Percentiles rank a stretch among this genome's conserved stretches.
These are phyloP conservation scores for Sphaerophoria taeniata DNA, from an alignment of 2,888 invertebrate genomes.

Conservation along the genomic window DNA sequence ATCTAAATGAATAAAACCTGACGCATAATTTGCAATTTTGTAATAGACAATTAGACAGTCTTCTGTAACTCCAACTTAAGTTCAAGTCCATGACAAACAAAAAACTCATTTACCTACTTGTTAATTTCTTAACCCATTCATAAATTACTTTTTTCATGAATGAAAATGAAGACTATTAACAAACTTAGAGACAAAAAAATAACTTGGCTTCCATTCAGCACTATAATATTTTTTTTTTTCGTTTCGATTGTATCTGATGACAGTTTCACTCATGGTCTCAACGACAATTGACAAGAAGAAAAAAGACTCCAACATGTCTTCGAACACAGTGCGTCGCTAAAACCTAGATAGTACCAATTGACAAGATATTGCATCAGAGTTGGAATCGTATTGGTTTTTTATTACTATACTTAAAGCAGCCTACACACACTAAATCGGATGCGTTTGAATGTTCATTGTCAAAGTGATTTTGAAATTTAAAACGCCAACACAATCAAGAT, in stretches of 20 bases:
- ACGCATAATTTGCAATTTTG: too few relatives aligned
- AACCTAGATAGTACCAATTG: not conserved
- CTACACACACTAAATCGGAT: slow-evolving; percentile 59
- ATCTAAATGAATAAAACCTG: too few relatives aligned
- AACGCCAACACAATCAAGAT: slow-evolving; percentile 55
- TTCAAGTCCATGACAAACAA: not conserved
- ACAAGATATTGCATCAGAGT: slow-evolving; percentile 55
- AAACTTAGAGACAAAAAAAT: slow-evolving; percentile 1
- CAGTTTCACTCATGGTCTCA: slow-evolving; percentile 64
- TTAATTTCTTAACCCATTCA: slow-evolving; percentile 31
- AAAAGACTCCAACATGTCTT: slow-evolving; percentile 21
- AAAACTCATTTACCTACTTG: not conserved
- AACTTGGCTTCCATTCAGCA: slow-evolving; percentile 6
- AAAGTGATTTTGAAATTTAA: slow-evolving; percentile 58
- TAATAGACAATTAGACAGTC: too few relatives aligned
- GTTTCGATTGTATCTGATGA: slow-evolving; percentile 51
- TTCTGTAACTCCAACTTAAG: too few relatives aligned
- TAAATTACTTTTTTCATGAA: slow-evolving; percentile 53
- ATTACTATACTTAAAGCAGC: slow-evolving; percentile 46
- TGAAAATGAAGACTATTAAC: slow-evolving; percentile 56
- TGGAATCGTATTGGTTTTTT: slow-evolving; percentile 46
- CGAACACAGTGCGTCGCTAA: not conserved
- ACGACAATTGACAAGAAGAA: slow-evolving; percentile 1
- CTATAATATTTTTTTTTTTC: not conserved
- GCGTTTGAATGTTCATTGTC: slow-evolving; percentile 68